phyloP scores from a whole-genome alignment of 2,797 vertebrate genomes.

The Rhinogobio ventralis region DNA sequence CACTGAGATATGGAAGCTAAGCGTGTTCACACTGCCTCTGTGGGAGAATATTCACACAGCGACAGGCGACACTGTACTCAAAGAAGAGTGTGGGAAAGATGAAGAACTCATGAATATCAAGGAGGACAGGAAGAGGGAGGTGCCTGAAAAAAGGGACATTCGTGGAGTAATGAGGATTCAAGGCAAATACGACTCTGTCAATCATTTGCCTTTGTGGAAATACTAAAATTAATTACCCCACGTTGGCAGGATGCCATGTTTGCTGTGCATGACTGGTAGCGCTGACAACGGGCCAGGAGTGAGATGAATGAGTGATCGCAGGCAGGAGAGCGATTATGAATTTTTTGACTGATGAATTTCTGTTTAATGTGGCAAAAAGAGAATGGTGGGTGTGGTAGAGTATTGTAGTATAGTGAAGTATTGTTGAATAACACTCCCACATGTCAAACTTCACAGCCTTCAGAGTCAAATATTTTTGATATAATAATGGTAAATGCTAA shows the following conservation, averaged over 20 bases:
- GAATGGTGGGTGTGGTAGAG: neutral
- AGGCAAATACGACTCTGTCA: slow-evolving; percentile 49
- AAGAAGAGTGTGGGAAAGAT: slow-evolving; percentile 15
- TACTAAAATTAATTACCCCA: slow-evolving; percentile 53
- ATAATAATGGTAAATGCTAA: neutral
- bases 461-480: neutral
- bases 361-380: slow-evolving; percentile 47
- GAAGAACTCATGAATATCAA: slow-evolving; percentile 39
- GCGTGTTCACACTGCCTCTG: neutral
- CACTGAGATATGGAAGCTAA: neutral
- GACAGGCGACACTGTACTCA: neutral
- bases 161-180: slow-evolving; percentile 49
- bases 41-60: slow-evolving; percentile 20
- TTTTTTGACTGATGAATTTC: slow-evolving; percentile 36
- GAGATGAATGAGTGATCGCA: slow-evolving; percentile 40
- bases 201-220: slow-evolving; percentile 54
- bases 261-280: slow-evolving; percentile 53
- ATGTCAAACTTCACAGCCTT: neutral
- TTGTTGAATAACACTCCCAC: neutral
- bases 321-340: slow-evolving; percentile 40
- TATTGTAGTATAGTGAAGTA: neutral
- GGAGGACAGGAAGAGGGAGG: slow-evolving; percentile 50
- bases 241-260: slow-evolving; percentile 48
- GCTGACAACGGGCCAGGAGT: slow-evolving; percentile 36
- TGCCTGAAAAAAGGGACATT: slow-evolving; percentile 28